Conservation (phyloP, 2,888 invertebrate species). For the Caenorhabditis sp. region DNA sequence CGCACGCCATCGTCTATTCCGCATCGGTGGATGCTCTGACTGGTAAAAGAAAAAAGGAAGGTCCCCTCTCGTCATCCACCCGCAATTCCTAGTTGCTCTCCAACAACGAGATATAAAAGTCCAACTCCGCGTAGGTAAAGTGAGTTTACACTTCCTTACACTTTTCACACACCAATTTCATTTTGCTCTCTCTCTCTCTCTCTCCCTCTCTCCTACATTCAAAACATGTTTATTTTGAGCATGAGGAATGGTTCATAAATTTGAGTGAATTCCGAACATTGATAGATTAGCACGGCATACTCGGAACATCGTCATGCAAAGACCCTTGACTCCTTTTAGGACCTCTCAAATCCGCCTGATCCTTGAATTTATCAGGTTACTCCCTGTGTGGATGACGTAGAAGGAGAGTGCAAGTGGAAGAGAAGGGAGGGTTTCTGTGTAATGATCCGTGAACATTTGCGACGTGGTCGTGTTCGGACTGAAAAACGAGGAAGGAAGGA, state of each 20-base stretch:
- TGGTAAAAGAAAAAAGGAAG: not conserved
- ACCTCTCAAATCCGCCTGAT: not conserved
- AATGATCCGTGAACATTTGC: constrained; percentile 41
- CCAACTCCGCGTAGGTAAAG: too few relatives aligned
- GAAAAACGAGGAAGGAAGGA: constrained; percentile 27
- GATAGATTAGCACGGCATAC: constrained; percentile 9
- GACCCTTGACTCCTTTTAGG: not conserved
- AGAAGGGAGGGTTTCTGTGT: constrained; percentile 30
- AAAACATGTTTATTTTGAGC: constrained; percentile 10
- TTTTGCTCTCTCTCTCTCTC: not conserved
- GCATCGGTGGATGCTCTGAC: constrained; percentile 38
- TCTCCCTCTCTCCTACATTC: not conserved
- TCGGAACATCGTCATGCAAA: not conserved
- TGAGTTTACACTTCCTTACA: too few relatives aligned
- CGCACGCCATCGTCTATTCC: constrained; percentile 43
- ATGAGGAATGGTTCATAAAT: constrained; percentile 10
- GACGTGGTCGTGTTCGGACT: constrained; percentile 21
- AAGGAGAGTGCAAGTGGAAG: constrained; percentile 14
- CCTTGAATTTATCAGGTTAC: constrained; percentile 8
- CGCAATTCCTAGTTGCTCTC: too few relatives aligned
- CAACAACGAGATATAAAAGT: too few relatives aligned
- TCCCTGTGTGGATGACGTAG: constrained; percentile 25
- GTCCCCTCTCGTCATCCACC: too few relatives aligned
- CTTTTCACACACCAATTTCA: not conserved
- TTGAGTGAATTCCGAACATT: not conserved